Conservation (phyloP, 1,140 invertebrate genomes). For the Acromyrmex heyeri region DNA sequence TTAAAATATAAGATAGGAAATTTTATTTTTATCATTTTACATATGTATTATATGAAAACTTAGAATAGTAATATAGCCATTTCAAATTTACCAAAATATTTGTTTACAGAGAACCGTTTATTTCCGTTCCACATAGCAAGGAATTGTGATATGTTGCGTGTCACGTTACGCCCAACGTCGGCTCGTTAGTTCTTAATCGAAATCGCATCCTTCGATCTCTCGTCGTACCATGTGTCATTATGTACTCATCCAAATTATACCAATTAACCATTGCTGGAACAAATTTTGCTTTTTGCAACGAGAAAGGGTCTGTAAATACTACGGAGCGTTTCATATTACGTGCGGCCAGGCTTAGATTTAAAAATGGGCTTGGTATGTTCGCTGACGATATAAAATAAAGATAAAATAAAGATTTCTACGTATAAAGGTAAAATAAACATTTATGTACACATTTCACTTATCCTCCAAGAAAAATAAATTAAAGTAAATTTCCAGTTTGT, state of each 20-base stretch:
- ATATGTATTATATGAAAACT: background rate
- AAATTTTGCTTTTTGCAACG: slow-evolving; percentile 38
- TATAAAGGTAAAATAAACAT: background rate
- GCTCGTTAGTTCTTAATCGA: slow-evolving; percentile 51
- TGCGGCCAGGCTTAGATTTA: slow-evolving; percentile 9
- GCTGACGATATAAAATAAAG: background rate
- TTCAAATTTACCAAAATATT: slow-evolving; percentile 30
- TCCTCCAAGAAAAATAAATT: background rate
- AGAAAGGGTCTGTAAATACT: background rate
- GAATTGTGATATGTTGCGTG: slow-evolving; percentile 57
- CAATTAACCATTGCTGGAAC: slow-evolving; percentile 44
- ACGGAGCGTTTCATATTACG: background rate
- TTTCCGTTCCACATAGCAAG: slow-evolving; percentile 58
- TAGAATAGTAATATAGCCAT: background rate
- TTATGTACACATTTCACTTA: background rate
- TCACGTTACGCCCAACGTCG: slow-evolving; percentile 41
- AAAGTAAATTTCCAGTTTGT: background rate
- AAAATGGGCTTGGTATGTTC: background rate
- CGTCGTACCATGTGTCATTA: slow-evolving; percentile 46
- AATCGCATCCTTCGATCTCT: slow-evolving; percentile 51
- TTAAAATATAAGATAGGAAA: background rate
- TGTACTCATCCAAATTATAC: slow-evolving; percentile 24
- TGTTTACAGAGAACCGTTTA: slow-evolving; percentile 32
- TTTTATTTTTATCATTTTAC: background rate
- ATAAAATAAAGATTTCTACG: background rate